Conservation (phyloP, 30 jellyfish, hydroid and myxozoan species). For the Pelagia noctiluca region DNA sequence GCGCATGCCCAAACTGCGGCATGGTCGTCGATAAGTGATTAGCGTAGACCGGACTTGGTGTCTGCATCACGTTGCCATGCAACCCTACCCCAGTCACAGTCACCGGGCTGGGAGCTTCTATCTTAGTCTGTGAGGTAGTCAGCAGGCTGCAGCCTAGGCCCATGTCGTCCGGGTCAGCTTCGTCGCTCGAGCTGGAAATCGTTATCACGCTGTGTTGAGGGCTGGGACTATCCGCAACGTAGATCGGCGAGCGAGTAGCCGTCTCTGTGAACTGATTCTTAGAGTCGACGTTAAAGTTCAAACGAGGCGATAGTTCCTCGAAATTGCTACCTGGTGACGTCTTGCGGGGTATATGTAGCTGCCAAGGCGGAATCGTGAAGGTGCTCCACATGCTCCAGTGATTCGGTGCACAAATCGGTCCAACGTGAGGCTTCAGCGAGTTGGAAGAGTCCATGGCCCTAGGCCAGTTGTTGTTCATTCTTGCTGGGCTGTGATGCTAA, state of each 20-base stretch:
- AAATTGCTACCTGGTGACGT: conserved; percentile 47
- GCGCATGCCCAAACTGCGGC: conserved; percentile 39
- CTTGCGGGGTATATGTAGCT: conserved; percentile 80
- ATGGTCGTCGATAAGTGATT: conserved; percentile 15
- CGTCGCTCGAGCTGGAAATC: conserved; percentile 95
- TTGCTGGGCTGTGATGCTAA: conserved; percentile 76
- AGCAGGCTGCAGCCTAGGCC: conserved; percentile 30
- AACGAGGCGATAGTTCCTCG: conserved; percentile 36
- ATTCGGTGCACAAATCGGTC: conserved; percentile 69
- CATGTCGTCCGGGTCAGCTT: conserved; percentile 68
- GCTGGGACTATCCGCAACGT: conserved; percentile 88
- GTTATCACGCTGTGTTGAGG: conserved; percentile 88
- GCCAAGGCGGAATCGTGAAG: conserved; percentile 88
- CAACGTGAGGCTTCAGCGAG: conserved; percentile 50
- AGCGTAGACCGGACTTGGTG: conserved; percentile 71
- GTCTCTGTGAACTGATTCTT: conserved; percentile 21
- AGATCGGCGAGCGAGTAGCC: conserved; percentile 75
- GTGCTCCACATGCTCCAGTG: conserved; percentile 92
- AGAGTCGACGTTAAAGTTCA: neutral
- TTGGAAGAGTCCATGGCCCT: conserved; percentile 75
- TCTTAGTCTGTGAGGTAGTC: conserved; percentile 45
- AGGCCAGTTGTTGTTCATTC: conserved; percentile 68
- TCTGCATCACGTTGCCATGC: conserved; percentile 24
- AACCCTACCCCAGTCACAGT: conserved; percentile 10
- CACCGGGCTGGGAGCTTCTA: conserved; percentile 62